These are phyloP conservation scores for Solea senegalensis DNA, from an alignment of 2,113 vertebrate species.

Conservation along the genomic window DNA sequence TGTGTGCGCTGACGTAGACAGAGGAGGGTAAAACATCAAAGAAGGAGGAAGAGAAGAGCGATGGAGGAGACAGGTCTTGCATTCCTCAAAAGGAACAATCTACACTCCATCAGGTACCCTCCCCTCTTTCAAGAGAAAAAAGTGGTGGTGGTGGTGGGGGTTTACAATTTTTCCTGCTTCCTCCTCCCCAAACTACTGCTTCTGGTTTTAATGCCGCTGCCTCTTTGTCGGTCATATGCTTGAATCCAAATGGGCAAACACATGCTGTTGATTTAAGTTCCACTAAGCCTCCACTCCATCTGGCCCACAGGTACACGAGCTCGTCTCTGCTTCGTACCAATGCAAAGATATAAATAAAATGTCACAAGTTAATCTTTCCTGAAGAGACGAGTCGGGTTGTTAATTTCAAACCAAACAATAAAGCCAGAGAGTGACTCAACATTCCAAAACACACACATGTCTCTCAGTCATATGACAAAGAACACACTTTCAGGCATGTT, in stretches of 20 bases:
- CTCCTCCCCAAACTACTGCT: conserved; percentile 29
- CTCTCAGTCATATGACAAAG: neutral
- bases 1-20: conserved; percentile 20
- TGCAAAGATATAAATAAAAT: conserved; percentile 33
- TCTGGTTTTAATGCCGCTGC: conserved; percentile 57
- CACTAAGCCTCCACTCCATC: conserved; percentile 50
- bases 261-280: conserved; percentile 60
- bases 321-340: conserved; percentile 28
- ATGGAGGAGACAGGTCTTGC: conserved; percentile 53
- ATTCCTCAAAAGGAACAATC: conserved; percentile 65
- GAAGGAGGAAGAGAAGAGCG: conserved; percentile 30
- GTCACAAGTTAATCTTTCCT: neutral
- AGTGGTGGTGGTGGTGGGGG: conserved; percentile 10
- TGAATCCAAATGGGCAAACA: conserved; percentile 54
- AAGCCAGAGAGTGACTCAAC: neutral
- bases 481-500: conserved; percentile 17
- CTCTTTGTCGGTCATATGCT: conserved; percentile 41
- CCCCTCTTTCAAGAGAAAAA: neutral
- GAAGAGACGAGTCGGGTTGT: neutral
- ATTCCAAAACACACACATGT: neutral
- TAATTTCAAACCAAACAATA: neutral
- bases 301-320: conserved; percentile 60
- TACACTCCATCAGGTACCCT: conserved; percentile 24
- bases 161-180: conserved; percentile 18
- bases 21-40: conserved; percentile 43